These are phyloP conservation scores for Psammodynastes pulverulentus DNA, from an alignment of 2,113 vertebrate genomes.

Conservation along the genomic window DNA sequence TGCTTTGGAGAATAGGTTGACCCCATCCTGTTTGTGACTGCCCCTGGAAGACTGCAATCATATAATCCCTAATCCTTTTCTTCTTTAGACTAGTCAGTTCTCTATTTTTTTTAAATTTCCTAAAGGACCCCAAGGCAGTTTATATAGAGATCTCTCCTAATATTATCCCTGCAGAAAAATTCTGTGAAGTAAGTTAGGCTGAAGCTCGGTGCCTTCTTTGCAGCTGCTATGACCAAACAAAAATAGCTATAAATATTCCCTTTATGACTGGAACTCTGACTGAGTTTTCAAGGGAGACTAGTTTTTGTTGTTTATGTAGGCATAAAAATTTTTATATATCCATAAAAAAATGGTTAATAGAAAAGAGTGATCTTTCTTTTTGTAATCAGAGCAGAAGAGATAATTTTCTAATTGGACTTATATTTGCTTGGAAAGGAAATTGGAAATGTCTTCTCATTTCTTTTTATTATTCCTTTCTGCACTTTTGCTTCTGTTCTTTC, in stretches of 20 bases:
- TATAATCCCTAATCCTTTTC: not conserved
- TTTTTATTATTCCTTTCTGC: not conserved
- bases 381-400: not conserved
- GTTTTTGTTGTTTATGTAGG: not conserved
- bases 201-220: not conserved
- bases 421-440: not conserved
- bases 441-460: not conserved
- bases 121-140: not conserved
- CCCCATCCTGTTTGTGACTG: not conserved
- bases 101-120: not conserved
- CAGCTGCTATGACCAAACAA: not conserved
- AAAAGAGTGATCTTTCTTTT: not conserved
- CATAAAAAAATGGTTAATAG: not conserved
- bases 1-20: not conserved
- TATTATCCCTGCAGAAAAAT: not conserved
- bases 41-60: not conserved
- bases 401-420: not conserved
- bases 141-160: not conserved
- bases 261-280: not conserved
- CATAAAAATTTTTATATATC: not conserved
- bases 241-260: not conserved
- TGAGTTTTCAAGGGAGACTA: not conserved
- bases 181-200: not conserved
- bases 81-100: not conserved
- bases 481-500: not conserved